Percentiles rank a stretch among this genome's conserved stretches.
Evolutionary conservation across 2,113 vertebrate species (phyloP).

Genomic region (Puma concolor): DNA sequence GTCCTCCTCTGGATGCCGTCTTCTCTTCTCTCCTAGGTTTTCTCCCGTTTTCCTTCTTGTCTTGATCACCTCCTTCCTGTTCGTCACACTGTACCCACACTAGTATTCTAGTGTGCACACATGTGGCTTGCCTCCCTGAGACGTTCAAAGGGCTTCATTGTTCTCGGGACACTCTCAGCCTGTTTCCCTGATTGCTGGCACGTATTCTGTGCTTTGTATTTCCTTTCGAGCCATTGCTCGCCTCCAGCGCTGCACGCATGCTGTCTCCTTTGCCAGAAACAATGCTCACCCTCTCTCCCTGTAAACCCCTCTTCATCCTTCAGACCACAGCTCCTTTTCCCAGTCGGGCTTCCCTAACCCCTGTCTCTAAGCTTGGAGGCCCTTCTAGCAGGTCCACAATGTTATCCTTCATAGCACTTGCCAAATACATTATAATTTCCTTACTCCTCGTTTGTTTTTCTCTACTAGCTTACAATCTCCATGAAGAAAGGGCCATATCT

Average conservation of each 20-base stretch:
- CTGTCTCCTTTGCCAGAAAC: neutral
- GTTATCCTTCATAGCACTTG: neutral
- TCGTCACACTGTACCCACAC: neutral
- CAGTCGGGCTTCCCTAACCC: neutral
- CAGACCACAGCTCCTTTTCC: neutral
- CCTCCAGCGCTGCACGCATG: neutral
- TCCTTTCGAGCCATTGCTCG: neutral
- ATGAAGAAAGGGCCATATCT: neutral
- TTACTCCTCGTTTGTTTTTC: neutral
- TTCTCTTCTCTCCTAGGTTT: neutral
- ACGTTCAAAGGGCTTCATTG: neutral
- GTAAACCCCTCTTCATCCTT: neutral
- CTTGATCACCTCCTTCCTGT: neutral
- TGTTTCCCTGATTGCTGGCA: neutral
- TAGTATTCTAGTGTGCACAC: neutral
- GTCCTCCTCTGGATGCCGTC: neutral
- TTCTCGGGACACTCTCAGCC: neutral
- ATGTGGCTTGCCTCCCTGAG: neutral
- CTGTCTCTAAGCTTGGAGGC: neutral
- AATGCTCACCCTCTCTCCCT: neutral
- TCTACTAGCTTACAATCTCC: neutral
- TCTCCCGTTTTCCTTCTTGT: neutral
- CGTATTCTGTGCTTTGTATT: fast-evolving
- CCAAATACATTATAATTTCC: neutral
- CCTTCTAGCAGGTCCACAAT: neutral